These are phyloP conservation scores for Lissocephala sabroskyi DNA, from an alignment of 2,888 invertebrate genomes.

Conservation along the genomic window DNA sequence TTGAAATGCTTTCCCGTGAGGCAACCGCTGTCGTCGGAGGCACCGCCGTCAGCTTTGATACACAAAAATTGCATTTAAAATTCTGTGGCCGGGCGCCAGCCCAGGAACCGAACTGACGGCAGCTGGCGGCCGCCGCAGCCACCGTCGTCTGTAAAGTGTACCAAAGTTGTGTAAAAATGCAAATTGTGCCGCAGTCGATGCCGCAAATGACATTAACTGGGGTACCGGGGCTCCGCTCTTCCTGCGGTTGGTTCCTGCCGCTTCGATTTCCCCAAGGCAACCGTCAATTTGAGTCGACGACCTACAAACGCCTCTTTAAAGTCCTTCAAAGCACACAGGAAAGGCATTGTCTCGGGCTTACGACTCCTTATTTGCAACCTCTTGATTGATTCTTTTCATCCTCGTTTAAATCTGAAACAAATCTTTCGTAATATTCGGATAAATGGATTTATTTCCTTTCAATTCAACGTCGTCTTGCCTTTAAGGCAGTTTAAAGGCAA, in stretches of 20 bases:
- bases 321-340: too few species aligned
- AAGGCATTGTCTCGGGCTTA: too few species aligned
- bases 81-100: slow-evolving; percentile 8
- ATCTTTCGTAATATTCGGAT: too few species aligned
- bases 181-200: slow-evolving; percentile 8
- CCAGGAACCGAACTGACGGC: background rate
- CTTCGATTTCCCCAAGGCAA: slow-evolving; percentile 27
- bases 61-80: slow-evolving; percentile 55
- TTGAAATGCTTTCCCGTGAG: slow-evolving; percentile 24
- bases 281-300: slow-evolving; percentile 32
- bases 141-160: too few species aligned
- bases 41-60: slow-evolving; percentile 22
- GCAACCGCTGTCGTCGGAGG: slow-evolving; percentile 18
- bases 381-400: too few species aligned
- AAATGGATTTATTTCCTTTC: too few species aligned
- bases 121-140: slow-evolving; percentile 10
- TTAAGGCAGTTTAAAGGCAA: too few species aligned
- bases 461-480: too few species aligned
- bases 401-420: too few species aligned
- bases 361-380: too few species aligned
- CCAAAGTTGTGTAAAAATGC: slow-evolving; percentile 20
- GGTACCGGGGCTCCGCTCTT: slow-evolving; percentile 5
- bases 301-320: too few species aligned
- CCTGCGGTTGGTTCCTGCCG: slow-evolving; percentile 12
- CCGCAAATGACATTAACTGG: slow-evolving; percentile 6